Percentiles rank a stretch among this genome's conserved stretches.
Evolutionary conservation across 2,113 vertebrate genomes (phyloP).

Genomic region (Lophochroa leadbeateri): DNA sequence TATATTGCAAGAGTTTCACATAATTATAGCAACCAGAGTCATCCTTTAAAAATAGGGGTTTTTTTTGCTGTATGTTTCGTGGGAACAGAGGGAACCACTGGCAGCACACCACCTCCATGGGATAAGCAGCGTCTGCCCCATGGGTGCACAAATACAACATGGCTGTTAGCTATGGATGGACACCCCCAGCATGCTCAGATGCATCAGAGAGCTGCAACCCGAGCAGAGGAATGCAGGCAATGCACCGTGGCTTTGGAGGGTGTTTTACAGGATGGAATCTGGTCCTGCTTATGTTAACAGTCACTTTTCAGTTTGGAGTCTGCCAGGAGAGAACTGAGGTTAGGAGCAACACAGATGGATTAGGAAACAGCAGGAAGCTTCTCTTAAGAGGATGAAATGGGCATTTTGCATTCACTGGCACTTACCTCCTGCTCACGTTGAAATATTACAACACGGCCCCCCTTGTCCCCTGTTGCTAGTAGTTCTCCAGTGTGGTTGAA

Average conservation of each 20-base stretch:
- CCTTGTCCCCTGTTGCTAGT: conserved; percentile 98
- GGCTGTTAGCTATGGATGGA: accelerated
- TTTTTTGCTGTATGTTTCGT: too few relatives aligned
- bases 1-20: too few relatives aligned
- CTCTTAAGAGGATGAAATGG: conserved; percentile 69
- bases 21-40: too few relatives aligned
- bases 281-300: conserved; percentile 29
- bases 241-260: not conserved
- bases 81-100: not conserved
- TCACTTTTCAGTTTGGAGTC: conserved; percentile 25
- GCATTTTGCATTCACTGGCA: conserved; percentile 65
- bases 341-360: conserved; percentile 54
- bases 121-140: accelerated
- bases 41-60: too few relatives aligned
- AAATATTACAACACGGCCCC: conserved; percentile 98
- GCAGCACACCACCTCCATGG: not conserved
- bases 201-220: not conserved
- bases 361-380: conserved; percentile 69
- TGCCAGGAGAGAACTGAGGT: conserved; percentile 46
- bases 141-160: not conserved
- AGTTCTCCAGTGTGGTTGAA: conserved; percentile 99
- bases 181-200: accelerated
- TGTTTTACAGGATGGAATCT: not conserved
- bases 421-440: conserved; percentile 99
- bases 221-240: not conserved